phyloP scores from a whole-genome alignment of 2,113 vertebrate species.

The Centropus bengalensis region DNA sequence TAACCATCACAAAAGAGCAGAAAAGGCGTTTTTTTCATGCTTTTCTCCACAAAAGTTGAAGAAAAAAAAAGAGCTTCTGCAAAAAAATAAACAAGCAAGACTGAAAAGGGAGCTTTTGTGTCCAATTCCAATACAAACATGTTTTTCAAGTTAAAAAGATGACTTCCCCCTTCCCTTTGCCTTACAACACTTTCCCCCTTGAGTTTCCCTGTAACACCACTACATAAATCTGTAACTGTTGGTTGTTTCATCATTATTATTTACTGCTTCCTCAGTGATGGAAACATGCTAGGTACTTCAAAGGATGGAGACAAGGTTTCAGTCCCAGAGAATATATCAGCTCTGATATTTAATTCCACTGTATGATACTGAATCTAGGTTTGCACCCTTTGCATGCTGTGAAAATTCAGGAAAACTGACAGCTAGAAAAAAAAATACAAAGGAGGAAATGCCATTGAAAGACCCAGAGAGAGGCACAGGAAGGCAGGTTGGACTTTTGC shows the following conservation, averaged over 20 bases:
- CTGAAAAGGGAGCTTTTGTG: background rate
- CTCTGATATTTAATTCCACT: background rate
- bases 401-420: background rate
- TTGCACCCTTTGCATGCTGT: fast-evolving
- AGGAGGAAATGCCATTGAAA: background rate
- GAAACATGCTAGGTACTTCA: background rate
- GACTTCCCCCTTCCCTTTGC: background rate
- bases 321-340: fast-evolving
- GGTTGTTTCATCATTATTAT: background rate
- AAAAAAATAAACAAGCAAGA: background rate
- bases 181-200: background rate
- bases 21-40: background rate
- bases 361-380: fast-evolving
- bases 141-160: background rate
- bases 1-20: background rate
- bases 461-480: fast-evolving
- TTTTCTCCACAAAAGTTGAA: background rate
- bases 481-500: background rate
- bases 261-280: background rate
- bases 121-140: background rate
- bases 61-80: background rate
- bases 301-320: background rate
- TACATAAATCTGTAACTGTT: background rate
- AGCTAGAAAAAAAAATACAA: background rate
- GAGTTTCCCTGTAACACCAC: background rate